Evolutionary conservation across 1,140 invertebrate species (phyloP).

Genomic region (Aphaenogaster rudis): DNA sequence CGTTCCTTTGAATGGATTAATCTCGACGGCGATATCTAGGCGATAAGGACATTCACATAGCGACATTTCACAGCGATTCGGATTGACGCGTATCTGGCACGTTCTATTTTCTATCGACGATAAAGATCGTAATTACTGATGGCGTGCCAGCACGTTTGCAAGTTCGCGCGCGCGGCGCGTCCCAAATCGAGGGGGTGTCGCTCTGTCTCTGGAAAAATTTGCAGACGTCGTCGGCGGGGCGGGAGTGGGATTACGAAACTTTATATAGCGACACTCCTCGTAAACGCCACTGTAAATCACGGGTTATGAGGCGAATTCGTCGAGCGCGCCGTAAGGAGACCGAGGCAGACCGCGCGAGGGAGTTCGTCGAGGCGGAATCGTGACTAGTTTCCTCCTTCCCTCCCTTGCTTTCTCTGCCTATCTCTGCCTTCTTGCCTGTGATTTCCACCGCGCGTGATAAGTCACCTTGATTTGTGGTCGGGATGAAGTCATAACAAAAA

Average conservation of each 20-base stretch:
- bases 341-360: constrained; percentile 16
- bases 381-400: constrained; percentile 57
- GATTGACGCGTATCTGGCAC: constrained; percentile 14
- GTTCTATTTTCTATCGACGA: constrained; percentile 15
- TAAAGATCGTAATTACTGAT: constrained; percentile 23
- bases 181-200: not conserved
- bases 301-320: constrained; percentile 58
- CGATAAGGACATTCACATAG: constrained; percentile 16
- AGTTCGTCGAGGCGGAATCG: constrained; percentile 40
- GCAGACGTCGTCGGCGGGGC: not conserved
- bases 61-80: constrained; percentile 20
- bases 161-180: not conserved
- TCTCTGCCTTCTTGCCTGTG: constrained; percentile 19
- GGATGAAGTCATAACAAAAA: constrained; percentile 38
- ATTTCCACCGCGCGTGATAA: constrained; percentile 49
- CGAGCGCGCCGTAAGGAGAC: not conserved
- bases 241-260: constrained; percentile 47
- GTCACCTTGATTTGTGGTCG: constrained; percentile 40
- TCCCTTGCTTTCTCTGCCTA: not conserved
- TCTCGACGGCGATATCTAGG: constrained; percentile 4
- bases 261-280: constrained; percentile 49
- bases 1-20: constrained; percentile 37
- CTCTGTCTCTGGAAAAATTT: constrained; percentile 1
- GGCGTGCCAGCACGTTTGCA: not conserved
- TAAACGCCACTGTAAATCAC: constrained; percentile 64